These are phyloP conservation scores for Nomada lathburiana DNA, from an alignment of 2,888 invertebrate genomes.

Conservation along the genomic window DNA sequence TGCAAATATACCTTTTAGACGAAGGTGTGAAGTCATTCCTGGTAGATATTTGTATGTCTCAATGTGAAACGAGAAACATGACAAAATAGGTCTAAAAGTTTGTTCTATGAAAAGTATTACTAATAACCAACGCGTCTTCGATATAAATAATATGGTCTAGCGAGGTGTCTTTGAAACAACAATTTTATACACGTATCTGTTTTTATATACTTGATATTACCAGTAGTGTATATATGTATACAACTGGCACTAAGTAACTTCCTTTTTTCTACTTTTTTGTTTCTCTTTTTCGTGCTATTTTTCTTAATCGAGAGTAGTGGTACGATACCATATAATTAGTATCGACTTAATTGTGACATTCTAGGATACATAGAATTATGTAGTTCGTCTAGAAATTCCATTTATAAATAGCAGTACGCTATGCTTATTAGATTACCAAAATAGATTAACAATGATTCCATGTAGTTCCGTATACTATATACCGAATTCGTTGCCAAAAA, in stretches of 20 bases:
- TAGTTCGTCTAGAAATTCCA: slow-evolving; percentile 38
- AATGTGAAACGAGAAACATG: slow-evolving; percentile 42
- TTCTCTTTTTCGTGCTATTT: not conserved
- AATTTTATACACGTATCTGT: slow-evolving; percentile 57
- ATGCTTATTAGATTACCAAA: slow-evolving; percentile 35
- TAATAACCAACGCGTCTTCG: slow-evolving; percentile 38
- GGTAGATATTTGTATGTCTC: slow-evolving; percentile 34
- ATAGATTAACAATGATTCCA: slow-evolving; percentile 33
- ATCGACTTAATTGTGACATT: slow-evolving; percentile 31
- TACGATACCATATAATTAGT: slow-evolving; percentile 26
- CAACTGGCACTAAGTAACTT: slow-evolving; percentile 37
- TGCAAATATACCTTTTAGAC: slow-evolving; percentile 2
- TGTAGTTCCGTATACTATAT: slow-evolving; percentile 37
- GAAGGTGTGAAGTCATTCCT: slow-evolving; percentile 42
- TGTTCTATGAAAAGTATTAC: slow-evolving; percentile 31
- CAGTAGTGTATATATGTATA: slow-evolving; percentile 34
- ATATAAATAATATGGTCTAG: slow-evolving; percentile 36
- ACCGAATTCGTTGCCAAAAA: slow-evolving; percentile 55
- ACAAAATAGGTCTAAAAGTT: slow-evolving; percentile 39
- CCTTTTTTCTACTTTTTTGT: not conserved
- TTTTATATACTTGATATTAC: slow-evolving; percentile 53
- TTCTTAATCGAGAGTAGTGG: slow-evolving; percentile 19
- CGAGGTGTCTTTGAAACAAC: slow-evolving; percentile 24
- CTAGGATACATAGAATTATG: slow-evolving; percentile 44
- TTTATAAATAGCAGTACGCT: slow-evolving; percentile 39